These are phyloP conservation scores for Hemitrygon akajei DNA, from an alignment of 2,797 vertebrate species.

Conservation along the genomic window DNA sequence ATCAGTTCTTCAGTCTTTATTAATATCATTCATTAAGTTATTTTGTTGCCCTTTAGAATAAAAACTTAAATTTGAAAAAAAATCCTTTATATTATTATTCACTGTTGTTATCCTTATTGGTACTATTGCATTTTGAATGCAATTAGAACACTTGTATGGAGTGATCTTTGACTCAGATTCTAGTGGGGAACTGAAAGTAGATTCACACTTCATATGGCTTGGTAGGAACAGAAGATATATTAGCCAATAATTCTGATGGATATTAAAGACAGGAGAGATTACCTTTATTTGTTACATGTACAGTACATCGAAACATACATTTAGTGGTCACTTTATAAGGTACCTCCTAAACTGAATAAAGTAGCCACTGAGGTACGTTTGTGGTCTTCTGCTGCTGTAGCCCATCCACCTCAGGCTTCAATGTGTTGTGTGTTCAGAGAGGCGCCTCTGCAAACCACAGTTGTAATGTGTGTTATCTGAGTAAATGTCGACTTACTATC, in stretches of 20 bases:
- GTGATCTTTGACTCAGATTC: not conserved
- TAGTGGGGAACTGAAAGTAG: not conserved
- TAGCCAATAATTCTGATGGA: not conserved
- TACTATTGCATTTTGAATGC: not conserved
- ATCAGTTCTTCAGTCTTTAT: not conserved
- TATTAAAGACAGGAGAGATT: not conserved
- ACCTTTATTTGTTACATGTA: no score
- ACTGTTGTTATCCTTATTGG: not conserved
- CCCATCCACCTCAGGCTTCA: no score
- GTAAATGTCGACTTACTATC: no score
- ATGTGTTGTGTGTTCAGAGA: no score
- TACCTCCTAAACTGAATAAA: no score
- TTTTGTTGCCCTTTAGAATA: not conserved
- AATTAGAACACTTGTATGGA: not conserved
- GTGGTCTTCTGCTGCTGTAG: no score
- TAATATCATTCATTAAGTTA: not conserved
- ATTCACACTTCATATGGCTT: not conserved
- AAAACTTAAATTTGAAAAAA: not conserved
- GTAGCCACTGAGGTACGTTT: no score
- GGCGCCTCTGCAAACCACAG: no score
- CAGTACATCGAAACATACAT: no score
- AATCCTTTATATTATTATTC: not conserved
- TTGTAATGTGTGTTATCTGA: no score
- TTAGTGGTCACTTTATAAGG: no score
- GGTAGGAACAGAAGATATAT: not conserved